Evolutionary conservation across 2,888 invertebrate genomes (phyloP).

Genomic region (Drosophila acutilabella): DNA sequence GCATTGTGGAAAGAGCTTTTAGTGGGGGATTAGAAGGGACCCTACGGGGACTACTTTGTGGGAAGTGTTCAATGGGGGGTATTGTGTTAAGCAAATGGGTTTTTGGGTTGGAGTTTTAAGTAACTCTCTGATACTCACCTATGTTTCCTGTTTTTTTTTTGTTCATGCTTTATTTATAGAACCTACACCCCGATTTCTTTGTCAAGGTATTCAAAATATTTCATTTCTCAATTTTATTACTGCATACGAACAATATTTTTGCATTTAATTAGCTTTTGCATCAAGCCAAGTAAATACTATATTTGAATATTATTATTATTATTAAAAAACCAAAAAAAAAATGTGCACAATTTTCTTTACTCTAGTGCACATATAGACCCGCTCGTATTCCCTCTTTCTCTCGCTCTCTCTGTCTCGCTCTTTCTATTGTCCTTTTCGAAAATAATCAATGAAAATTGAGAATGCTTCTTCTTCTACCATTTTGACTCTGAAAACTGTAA

Average conservation of each 20-base stretch:
- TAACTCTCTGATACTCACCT: constrained; percentile 61
- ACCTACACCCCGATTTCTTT: constrained; percentile 85
- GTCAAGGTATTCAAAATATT: constrained; percentile 83
- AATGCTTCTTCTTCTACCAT: constrained; percentile 18
- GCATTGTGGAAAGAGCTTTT: constrained; percentile 20
- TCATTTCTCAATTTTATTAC: constrained; percentile 65
- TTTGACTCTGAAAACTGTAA: constrained; percentile 1
- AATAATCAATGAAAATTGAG: constrained; percentile 2
- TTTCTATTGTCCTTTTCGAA: constrained; percentile 2
- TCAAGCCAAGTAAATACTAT: constrained; percentile 46
- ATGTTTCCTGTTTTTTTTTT: constrained; percentile 69
- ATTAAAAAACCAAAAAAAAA: constrained; percentile 18
- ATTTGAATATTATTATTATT: constrained; percentile 20
- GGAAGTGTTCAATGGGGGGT: not conserved
- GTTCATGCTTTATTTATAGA: constrained; percentile 83
- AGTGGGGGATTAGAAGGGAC: not conserved
- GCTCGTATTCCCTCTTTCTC: constrained; percentile 12
- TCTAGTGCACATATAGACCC: constrained; percentile 39
- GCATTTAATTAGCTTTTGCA: constrained; percentile 71
- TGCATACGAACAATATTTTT: constrained; percentile 57
- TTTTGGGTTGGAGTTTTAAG: constrained; percentile 21
- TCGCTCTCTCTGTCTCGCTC: not conserved
- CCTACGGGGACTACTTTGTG: constrained; percentile 12
- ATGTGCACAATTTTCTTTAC: constrained; percentile 40
- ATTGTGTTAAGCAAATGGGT: constrained; percentile 16